A percentile compares a stretch with the other conserved stretches of the same genome.
Evolutionary conservation across 2,113 vertebrate genomes (phyloP).

Genomic region (zebrafish (Danio rerio)): GRCz12tu NC_133187.1:13665501-13666000

Average conservation of each 20-base stretch:
- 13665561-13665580: slow-evolving; percentile 80
- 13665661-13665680: slow-evolving; percentile 85
- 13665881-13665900: too few species aligned
- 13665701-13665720: too few species aligned
- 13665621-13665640: slow-evolving; percentile 87
- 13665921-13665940: not conserved
- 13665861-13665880: too few species aligned
- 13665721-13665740: too few species aligned
- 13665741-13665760: too few species aligned
- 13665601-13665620: slow-evolving; percentile 78
- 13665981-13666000: slow-evolving; percentile 45
- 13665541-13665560: slow-evolving; percentile 70
- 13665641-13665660: slow-evolving; percentile 85
- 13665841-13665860: too few species aligned
- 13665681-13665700: not conserved
- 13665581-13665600: slow-evolving; percentile 72
- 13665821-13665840: too few species aligned
- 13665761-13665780: too few species aligned
- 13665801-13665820: too few species aligned
- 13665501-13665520: not conserved
- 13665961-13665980: slow-evolving; percentile 62
- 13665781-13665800: too few species aligned
- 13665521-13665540: slow-evolving; percentile 50
- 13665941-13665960: not conserved
- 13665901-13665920: too few species aligned